These are phyloP conservation scores for Drosophila fuyamai DNA, from an alignment of 1,140 invertebrate species.

Conservation along the genomic window DNA sequence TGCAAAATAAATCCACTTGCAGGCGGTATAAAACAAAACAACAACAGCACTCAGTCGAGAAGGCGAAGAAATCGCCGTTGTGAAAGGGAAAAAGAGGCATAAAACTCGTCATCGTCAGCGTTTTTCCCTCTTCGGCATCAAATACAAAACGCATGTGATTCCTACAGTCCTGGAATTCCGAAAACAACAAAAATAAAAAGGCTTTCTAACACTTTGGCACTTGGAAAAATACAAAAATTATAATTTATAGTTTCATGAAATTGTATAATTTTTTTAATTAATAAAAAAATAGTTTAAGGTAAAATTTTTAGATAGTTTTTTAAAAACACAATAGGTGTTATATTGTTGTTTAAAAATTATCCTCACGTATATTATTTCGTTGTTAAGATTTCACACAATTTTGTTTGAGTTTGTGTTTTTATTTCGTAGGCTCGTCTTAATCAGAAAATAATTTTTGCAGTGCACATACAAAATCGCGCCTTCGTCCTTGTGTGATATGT, in stretches of 20 bases:
- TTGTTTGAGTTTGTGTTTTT: no score
- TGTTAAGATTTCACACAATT: no score
- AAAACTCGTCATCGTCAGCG: slow-evolving; percentile 77
- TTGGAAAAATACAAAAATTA: slow-evolving; percentile 6
- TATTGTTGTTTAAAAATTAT: no score
- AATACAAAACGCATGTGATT: slow-evolving; percentile 81
- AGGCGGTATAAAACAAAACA: slow-evolving; percentile 67
- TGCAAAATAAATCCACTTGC: slow-evolving; percentile 83
- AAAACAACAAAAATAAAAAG: slow-evolving; percentile 13
- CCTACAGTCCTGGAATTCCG: slow-evolving; percentile 47
- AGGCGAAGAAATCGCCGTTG: slow-evolving; percentile 25
- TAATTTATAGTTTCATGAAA: background rate
- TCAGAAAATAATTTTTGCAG: background rate
- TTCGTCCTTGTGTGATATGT: slow-evolving; percentile 48
- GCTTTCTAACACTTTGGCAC: slow-evolving; percentile 6
- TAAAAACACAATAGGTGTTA: no score
- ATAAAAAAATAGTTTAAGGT: no score
- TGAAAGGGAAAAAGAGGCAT: slow-evolving; percentile 16
- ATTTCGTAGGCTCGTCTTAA: no score
- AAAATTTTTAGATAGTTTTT: no score
- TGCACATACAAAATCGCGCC: slow-evolving; percentile 4
- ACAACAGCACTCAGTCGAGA: slow-evolving; percentile 29
- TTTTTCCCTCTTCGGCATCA: slow-evolving; percentile 64
- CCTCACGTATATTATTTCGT: no score
- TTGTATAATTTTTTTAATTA: background rate